Evolutionary conservation across 1,140 invertebrate species (phyloP), one percentile per base, ranked within the genome.

Genomic region (Zelostemma sp.): DNA sequence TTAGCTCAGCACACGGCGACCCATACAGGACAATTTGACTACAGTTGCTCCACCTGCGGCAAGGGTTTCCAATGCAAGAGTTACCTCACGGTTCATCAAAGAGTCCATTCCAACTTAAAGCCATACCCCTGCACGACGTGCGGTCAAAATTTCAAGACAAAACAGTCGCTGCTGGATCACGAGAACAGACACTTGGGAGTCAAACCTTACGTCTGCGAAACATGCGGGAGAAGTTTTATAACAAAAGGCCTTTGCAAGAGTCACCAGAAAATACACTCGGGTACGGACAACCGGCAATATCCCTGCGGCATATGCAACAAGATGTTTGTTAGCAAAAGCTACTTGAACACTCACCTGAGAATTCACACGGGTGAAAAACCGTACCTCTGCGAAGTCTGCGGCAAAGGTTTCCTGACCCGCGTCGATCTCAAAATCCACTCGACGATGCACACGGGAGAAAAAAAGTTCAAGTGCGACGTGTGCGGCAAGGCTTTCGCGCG

Each of bases 311-410:
- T 91, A 21, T 92, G 91, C 74, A 89, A 89, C 31, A 88, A 90
- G 63, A 86, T 89, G 78, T 91, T 92, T 64, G 91, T 92, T 1
- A 92, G 91, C 77, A 92, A 91, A 50, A 91, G 91, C 68, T 94
- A 94, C 78, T 86, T 95, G 1, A 90, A 92, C 46, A 91, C 93
- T 9, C 96, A 97, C 77, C 83, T 96, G 41, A 88, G 96, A 8
- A 96, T 95, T 56, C 96, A 97, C 73, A 96, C 94, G 0, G 93
- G 94, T 0, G 92, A 94, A 77, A 91, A 92, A 65, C 93, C 92
- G 0, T 94, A 89, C 73, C 75, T 88, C 28, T 91, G 90, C 67
- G 84, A 88, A 49, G 88, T 90, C 1, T 93, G 92, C 69, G 88
- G 87, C 0, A 91, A 92, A 68, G 88, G 89, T 28, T 93, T 92